Evolutionary conservation across 2,113 vertebrate species (phyloP).

Genomic region (Lophura nycthemera): DNA sequence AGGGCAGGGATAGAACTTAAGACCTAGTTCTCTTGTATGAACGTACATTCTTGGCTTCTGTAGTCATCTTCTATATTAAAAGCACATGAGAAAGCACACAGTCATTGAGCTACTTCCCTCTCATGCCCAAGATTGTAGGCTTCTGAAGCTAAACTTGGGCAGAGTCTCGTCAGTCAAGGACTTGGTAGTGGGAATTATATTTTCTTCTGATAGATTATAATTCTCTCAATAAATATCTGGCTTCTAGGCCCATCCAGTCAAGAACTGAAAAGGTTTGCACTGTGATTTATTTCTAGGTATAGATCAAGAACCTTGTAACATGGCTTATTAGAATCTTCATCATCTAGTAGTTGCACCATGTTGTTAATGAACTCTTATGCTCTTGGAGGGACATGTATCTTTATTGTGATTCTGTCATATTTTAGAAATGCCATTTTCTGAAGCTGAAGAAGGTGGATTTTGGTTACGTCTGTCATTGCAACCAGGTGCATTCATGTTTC

Average conservation of each 20-base stretch:
- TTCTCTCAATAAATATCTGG: background rate
- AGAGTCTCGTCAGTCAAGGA: background rate
- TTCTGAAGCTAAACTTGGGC: background rate
- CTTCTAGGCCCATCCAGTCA: background rate
- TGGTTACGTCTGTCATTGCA: background rate
- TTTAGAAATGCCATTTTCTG: background rate
- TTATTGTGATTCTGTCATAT: background rate
- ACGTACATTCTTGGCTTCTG: background rate
- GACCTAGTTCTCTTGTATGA: too few species aligned
- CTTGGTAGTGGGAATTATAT: background rate
- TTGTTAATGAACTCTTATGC: background rate
- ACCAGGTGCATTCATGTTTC: background rate
- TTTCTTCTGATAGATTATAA: background rate
- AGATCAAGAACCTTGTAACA: background rate
- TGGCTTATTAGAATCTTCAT: background rate
- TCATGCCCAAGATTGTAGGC: background rate
- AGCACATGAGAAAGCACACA: background rate
- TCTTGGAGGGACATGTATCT: background rate
- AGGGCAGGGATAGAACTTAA: background rate
- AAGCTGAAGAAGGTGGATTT: background rate
- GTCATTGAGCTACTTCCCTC: background rate
- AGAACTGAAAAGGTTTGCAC: background rate
- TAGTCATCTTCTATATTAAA: background rate
- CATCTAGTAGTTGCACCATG: background rate
- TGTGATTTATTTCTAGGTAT: background rate